Evolutionary conservation across 2,888 invertebrate species (phyloP).

Genomic region (Melanophora roralis): DNA sequence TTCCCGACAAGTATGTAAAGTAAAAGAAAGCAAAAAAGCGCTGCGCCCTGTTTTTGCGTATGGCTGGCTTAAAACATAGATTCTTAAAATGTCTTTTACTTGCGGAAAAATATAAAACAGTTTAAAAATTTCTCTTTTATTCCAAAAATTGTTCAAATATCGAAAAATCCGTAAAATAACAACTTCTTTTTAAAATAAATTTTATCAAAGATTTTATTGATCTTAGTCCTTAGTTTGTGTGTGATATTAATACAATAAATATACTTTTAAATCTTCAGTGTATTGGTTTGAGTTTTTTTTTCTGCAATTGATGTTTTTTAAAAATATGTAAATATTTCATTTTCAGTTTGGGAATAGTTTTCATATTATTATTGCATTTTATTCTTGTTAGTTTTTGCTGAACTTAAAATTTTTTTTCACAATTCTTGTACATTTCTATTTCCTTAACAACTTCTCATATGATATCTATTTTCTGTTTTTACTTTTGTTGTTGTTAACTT

Average conservation of each 20-base stretch:
- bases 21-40: too few relatives aligned
- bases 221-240: not conserved
- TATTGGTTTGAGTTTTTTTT: conserved; percentile 13
- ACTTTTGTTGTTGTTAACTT: not conserved
- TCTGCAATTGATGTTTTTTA: conserved; percentile 18
- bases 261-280: conserved; percentile 7
- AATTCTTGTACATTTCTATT: conserved; percentile 21
- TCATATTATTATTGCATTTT: conserved; percentile 40
- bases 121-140: too few relatives aligned
- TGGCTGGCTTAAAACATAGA: too few relatives aligned
- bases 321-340: conserved; percentile 55
- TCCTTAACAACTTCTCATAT: conserved; percentile 39
- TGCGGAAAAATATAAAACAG: too few relatives aligned
- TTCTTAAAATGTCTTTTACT: too few relatives aligned
- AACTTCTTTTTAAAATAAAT: too few relatives aligned
- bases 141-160: too few relatives aligned
- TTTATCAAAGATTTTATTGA: not conserved
- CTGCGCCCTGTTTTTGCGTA: too few relatives aligned
- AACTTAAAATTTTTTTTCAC: not conserved
- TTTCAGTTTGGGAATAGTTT: conserved; percentile 56
- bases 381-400: not conserved
- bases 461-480: not conserved
- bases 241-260: conserved; percentile 3
- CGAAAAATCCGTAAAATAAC: too few relatives aligned
- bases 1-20: too few relatives aligned